Percentiles rank a stretch among this genome's conserved stretches.
phyloP scores from a whole-genome alignment of 2,888 invertebrate genomes.

The Amiota minor region DNA sequence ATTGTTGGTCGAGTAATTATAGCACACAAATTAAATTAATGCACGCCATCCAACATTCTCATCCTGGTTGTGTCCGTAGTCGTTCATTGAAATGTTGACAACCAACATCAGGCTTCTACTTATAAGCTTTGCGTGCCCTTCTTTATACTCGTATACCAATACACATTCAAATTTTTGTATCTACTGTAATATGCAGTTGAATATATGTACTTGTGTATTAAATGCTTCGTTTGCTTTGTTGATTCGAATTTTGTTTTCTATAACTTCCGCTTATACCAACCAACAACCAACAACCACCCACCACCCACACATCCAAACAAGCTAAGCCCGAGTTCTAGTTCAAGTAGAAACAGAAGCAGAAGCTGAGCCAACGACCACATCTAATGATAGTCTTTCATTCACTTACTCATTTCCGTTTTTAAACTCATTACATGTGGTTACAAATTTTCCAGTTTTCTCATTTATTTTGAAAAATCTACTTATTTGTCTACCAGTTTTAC shows the following conservation, averaged over 20 bases:
- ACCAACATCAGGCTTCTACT: neutral
- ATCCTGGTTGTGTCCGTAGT: neutral
- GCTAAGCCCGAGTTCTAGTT: no score
- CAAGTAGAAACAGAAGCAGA: no score
- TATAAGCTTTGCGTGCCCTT: no score
- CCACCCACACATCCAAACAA: no score
- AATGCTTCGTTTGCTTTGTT: slow-evolving; percentile 14
- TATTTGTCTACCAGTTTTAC: slow-evolving; percentile 14
- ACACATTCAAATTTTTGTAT: neutral
- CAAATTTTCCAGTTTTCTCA: slow-evolving; percentile 28
- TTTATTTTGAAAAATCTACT: slow-evolving; percentile 18
- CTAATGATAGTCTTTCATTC: slow-evolving; percentile 57
- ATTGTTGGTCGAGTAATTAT: slow-evolving; percentile 51
- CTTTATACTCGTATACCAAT: neutral
- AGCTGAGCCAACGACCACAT: slow-evolving; percentile 50
- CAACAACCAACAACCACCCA: neutral
- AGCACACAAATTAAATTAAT: slow-evolving; percentile 61
- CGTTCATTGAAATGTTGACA: neutral
- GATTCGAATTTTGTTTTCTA: neutral
- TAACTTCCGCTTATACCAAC: neutral
- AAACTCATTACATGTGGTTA: slow-evolving; percentile 25
- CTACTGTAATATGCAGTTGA: no score
- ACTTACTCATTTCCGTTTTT: slow-evolving; percentile 27
- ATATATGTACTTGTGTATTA: neutral
- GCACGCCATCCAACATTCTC: slow-evolving; percentile 6